Conservation (phyloP, 1,140 invertebrate genomes). For the Plodia interpunctella region DNA sequence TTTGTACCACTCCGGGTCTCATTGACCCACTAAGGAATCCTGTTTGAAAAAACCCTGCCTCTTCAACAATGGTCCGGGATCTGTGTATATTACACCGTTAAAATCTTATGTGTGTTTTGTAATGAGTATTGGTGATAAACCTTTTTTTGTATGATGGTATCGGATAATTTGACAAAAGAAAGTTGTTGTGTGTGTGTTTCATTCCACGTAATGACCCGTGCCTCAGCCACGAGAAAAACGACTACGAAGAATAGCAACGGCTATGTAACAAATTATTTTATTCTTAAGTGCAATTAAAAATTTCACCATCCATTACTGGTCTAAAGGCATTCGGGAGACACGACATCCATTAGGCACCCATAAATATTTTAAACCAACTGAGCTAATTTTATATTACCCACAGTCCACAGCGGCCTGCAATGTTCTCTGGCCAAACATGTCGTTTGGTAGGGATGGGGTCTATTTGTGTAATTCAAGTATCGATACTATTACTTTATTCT, state of each 20-base stretch:
- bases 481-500: conserved; percentile 8
- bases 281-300: conserved; percentile 10
- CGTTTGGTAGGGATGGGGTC: conserved; percentile 11
- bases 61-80: not conserved
- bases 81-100: not conserved
- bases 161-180: too few relatives aligned
- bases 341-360: conserved; percentile 14
- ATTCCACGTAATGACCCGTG: too few relatives aligned
- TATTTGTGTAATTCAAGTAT: conserved; percentile 10
- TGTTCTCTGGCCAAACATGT: conserved; percentile 19
- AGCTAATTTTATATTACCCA: conserved; percentile 20
- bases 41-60: not conserved
- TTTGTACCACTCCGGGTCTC: not conserved
- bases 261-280: not conserved
- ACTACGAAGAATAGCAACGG: too few relatives aligned
- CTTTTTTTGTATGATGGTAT: too few relatives aligned
- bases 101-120: too few relatives aligned
- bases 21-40: not conserved
- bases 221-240: too few relatives aligned
- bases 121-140: too few relatives aligned
- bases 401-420: conserved; percentile 16
- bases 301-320: conserved; percentile 1
- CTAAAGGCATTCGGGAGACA: not conserved
- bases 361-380: conserved; percentile 17
- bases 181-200: too few relatives aligned